Evolutionary conservation across 2,113 vertebrate species (phyloP).

Genomic region (Turdus rufiventris): DNA sequence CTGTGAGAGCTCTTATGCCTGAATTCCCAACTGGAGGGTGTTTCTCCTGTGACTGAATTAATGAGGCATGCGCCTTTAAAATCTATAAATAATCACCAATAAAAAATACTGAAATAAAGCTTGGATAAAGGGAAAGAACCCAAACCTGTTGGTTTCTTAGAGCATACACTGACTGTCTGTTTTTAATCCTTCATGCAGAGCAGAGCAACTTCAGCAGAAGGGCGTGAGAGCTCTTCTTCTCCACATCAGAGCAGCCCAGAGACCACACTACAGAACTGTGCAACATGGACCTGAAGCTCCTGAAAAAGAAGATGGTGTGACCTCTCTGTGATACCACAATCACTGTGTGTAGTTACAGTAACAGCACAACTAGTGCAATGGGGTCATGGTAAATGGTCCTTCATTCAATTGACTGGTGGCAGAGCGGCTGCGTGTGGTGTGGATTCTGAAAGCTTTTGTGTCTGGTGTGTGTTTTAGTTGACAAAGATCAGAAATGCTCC

Average conservation of each 20-base stretch:
- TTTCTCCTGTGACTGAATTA: not conserved
- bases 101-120: not conserved
- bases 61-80: not conserved
- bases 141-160: not conserved
- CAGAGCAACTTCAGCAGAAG: not conserved
- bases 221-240: not conserved
- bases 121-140: not conserved
- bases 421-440: not conserved
- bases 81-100: not conserved
- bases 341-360: not conserved
- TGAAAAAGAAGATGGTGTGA: not conserved
- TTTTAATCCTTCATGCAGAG: not conserved
- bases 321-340: too few relatives aligned
- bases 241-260: not conserved
- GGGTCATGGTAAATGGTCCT: not conserved
- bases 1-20: not conserved
- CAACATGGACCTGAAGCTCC: not conserved
- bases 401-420: not conserved
- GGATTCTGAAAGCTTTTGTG: not conserved
- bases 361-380: not conserved
- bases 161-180: not conserved
- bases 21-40: not conserved
- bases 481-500: not conserved
- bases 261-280: not conserved
- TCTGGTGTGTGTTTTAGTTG: not conserved